Conservation (phyloP, 2,797 vertebrate genomes). For the Prunella strophiata region DNA sequence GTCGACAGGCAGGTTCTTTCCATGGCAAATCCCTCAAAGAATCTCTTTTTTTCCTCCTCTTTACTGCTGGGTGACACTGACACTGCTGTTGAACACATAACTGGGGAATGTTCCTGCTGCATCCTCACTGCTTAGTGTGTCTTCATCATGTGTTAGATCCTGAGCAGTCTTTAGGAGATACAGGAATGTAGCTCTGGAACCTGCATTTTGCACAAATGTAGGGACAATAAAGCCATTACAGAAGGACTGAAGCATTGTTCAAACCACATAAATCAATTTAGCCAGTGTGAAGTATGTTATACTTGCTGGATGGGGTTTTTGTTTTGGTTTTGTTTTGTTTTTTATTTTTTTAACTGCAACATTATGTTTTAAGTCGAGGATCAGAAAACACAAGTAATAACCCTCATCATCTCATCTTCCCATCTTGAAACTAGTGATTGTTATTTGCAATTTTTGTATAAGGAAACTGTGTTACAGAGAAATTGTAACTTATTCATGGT, state of each 20-base stretch:
- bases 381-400: not conserved
- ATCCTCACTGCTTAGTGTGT: not conserved
- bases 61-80: not conserved
- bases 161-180: not conserved
- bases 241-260: not conserved
- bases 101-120: not conserved
- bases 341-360: not conserved
- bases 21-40: not conserved
- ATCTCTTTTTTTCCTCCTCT: not conserved
- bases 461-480: not conserved
- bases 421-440: not conserved
- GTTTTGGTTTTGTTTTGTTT: not conserved
- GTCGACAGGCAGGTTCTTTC: not conserved
- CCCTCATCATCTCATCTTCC: not conserved
- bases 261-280: not conserved
- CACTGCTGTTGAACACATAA: not conserved
- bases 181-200: not conserved
- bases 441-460: constrained; percentile 23
- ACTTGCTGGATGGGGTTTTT: not conserved
- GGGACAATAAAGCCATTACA: not conserved
- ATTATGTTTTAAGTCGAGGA: not conserved
- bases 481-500: not conserved
- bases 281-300: not conserved
- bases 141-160: not conserved
- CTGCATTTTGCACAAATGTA: not conserved